Evolutionary conservation across 2,888 invertebrate species (phyloP).

Genomic region (Pegoplata infirma): DNA sequence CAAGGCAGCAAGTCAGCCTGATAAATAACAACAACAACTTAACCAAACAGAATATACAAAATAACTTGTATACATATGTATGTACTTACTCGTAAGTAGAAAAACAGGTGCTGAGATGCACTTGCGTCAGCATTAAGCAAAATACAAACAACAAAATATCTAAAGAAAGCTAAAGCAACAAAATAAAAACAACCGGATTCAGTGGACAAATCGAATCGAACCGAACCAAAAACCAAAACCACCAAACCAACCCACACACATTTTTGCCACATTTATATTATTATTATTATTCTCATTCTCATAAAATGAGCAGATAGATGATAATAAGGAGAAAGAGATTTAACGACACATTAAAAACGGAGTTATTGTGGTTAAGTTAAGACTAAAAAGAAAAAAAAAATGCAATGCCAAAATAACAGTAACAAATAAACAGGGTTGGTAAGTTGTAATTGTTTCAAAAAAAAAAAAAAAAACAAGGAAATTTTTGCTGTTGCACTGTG

Average conservation of each 20-base stretch:
- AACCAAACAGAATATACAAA: conserved; percentile 3
- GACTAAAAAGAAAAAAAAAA: background rate
- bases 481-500: no score
- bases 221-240: conserved; percentile 29
- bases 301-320: conserved; percentile 14
- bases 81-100: no score
- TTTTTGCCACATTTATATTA: conserved; percentile 19
- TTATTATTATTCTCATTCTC: background rate
- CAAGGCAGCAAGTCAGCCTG: no score
- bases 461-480: no score
- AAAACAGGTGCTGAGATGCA: conserved; percentile 60
- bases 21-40: conserved; percentile 20
- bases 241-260: conserved; percentile 47
- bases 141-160: conserved; percentile 28
- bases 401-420: conserved; percentile 17
- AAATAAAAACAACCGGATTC: conserved; percentile 54
- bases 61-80: no score
- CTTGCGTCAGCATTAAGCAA: conserved; percentile 57
- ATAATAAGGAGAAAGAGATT: conserved; percentile 20
- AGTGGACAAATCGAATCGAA: conserved; percentile 28
- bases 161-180: conserved; percentile 34
- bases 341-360: conserved; percentile 14
- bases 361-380: background rate
- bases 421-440: conserved; percentile 21
- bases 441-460: background rate